Percentiles rank a stretch among this genome's conserved stretches.
Evolutionary conservation across 1,140 invertebrate genomes (phyloP).

Genomic region (Drosophila tani): DNA sequence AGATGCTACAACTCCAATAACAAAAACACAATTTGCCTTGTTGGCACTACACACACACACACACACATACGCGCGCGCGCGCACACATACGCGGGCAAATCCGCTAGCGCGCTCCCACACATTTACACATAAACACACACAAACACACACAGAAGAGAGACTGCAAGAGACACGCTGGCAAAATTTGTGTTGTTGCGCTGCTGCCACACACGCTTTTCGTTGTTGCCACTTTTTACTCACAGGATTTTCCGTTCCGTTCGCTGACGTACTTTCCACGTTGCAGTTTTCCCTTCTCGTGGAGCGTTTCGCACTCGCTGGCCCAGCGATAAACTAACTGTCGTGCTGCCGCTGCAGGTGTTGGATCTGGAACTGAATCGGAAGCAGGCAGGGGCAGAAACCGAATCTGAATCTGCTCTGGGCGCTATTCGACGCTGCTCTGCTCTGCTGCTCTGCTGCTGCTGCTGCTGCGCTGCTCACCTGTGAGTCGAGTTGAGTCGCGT

Average conservation of each 20-base stretch:
- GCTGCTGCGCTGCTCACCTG: slow-evolving; percentile 58
- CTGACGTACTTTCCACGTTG: slow-evolving; percentile 57
- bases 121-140: slow-evolving; percentile 17
- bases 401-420: slow-evolving; percentile 34
- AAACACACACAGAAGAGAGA: slow-evolving; percentile 7
- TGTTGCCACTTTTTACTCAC: slow-evolving; percentile 45
- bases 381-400: slow-evolving; percentile 26
- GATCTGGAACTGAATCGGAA: slow-evolving; percentile 31
- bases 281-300: slow-evolving; percentile 16
- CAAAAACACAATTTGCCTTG: slow-evolving; percentile 50
- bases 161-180: slow-evolving; percentile 45
- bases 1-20: slow-evolving; percentile 40
- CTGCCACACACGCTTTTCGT: slow-evolving; percentile 3
- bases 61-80: slow-evolving; percentile 4
- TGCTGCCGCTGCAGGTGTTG: slow-evolving; percentile 17
- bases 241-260: slow-evolving; percentile 47
- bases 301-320: slow-evolving; percentile 13
- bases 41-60: slow-evolving; percentile 33
- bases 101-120: slow-evolving; percentile 26
- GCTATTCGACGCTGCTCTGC: slow-evolving; percentile 26
- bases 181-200: slow-evolving; percentile 42
- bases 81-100: slow-evolving; percentile 10
- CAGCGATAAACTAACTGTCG: slow-evolving; percentile 10
- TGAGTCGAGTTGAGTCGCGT: slow-evolving; percentile 30
- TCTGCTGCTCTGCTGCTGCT: slow-evolving; percentile 35